Evolutionary conservation across 2,888 invertebrate genomes (phyloP).

Genomic region (Melieria crassipennis): DNA sequence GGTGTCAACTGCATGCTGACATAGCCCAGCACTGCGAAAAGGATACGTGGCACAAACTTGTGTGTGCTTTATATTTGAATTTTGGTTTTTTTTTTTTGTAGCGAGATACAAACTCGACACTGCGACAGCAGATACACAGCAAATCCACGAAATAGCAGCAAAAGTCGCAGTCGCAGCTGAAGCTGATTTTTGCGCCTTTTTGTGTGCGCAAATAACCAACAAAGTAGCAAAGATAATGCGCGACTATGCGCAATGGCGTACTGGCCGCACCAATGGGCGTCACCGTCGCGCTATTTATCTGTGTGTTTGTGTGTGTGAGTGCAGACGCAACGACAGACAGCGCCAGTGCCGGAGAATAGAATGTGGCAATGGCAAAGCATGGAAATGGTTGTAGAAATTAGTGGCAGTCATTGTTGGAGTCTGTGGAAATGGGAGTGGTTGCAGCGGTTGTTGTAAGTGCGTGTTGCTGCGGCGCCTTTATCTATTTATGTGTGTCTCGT

Average conservation of each 20-base stretch:
- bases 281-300: background rate
- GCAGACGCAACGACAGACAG: background rate
- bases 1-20: no score
- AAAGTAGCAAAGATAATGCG: slow-evolving; percentile 26
- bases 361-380: background rate
- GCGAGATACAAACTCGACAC: no score
- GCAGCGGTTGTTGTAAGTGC: no score
- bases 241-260: slow-evolving; percentile 4
- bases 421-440: no score
- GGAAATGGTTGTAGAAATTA: no score
- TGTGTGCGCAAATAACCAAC: slow-evolving; percentile 21
- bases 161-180: background rate
- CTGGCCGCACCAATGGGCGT: background rate
- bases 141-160: background rate
- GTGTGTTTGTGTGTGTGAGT: background rate
- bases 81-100: no score
- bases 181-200: background rate
- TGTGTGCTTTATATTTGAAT: no score
- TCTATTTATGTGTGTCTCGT: no score
- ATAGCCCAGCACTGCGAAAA: background rate
- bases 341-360: slow-evolving; percentile 11
- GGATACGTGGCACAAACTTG: background rate
- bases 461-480: no score
- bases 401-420: no score
- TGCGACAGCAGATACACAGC: background rate